A percentile compares a stretch with the other conserved stretches of the same genome.
Evolutionary conservation across 2,113 vertebrate species (phyloP).

Genomic region (Mustela lutreola): DNA sequence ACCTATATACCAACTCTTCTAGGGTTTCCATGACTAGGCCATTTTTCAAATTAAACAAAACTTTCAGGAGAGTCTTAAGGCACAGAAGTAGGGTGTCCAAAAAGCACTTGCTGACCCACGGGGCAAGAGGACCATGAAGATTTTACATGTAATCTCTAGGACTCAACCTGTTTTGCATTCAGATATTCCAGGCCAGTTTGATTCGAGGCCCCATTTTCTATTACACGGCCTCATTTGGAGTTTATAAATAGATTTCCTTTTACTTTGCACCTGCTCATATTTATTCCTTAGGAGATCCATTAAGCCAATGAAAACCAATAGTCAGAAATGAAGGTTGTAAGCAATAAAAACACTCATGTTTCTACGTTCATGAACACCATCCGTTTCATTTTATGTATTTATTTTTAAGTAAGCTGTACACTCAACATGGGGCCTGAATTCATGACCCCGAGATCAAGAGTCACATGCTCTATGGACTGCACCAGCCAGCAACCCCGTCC

Average conservation of each 20-base stretch:
- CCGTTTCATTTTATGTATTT: neutral
- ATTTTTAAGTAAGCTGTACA: neutral
- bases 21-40: neutral
- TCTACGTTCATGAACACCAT: neutral
- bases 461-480: neutral
- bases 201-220: neutral
- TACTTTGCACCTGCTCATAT: neutral
- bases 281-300: constrained; percentile 23
- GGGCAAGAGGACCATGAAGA: neutral
- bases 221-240: neutral
- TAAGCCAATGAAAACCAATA: constrained; percentile 18
- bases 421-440: neutral
- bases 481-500: neutral
- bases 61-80: neutral
- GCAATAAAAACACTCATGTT: neutral
- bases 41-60: constrained; percentile 54
- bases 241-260: constrained; percentile 36
- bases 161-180: neutral
- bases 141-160: neutral
- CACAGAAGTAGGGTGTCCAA: neutral
- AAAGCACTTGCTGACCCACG: neutral
- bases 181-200: constrained; percentile 7
- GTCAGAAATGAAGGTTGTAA: neutral
- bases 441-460: neutral
- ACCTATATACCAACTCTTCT: neutral